Conservation (phyloP, 2,113 vertebrate genomes). For the Mionectes macconnelli region DNA sequence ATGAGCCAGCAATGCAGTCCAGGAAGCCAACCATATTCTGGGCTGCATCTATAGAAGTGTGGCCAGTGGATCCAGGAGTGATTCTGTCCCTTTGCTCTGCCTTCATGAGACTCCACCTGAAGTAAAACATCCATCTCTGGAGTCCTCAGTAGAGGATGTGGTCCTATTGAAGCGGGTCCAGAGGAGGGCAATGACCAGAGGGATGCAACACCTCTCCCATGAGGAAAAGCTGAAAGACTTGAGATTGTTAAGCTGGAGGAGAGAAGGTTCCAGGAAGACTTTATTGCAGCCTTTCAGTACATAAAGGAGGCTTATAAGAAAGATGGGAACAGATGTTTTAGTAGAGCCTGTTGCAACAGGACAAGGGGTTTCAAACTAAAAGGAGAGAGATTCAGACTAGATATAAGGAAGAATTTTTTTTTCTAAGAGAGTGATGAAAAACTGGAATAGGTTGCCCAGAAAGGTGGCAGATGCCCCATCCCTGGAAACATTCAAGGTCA, state of each 20-base stretch:
- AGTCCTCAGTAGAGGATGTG: not conserved
- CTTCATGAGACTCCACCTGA: not conserved
- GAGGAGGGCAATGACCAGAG: not conserved
- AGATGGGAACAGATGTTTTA: not conserved
- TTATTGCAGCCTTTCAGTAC: not conserved
- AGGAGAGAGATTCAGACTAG: not conserved
- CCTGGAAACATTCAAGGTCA: not conserved
- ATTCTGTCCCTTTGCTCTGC: not conserved
- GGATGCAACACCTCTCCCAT: not conserved
- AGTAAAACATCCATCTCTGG: not conserved
- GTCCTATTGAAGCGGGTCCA: not conserved
- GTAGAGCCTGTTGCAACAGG: not conserved
- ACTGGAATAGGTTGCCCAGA: not conserved
- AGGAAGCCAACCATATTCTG: not conserved
- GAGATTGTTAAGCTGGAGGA: not conserved
- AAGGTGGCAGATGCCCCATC: no score
- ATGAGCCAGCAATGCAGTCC: not conserved
- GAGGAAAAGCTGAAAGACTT: not conserved
- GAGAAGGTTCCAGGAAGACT: not conserved
- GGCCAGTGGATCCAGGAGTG: not conserved
- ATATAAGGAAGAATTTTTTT: not conserved
- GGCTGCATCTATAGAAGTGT: fast-evolving
- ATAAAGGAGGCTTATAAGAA: not conserved
- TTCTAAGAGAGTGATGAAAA: not conserved
- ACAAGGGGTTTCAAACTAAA: not conserved